phyloP scores from a whole-genome alignment of 2,797 vertebrate species.

The Gephyroberyx darwinii region DNA sequence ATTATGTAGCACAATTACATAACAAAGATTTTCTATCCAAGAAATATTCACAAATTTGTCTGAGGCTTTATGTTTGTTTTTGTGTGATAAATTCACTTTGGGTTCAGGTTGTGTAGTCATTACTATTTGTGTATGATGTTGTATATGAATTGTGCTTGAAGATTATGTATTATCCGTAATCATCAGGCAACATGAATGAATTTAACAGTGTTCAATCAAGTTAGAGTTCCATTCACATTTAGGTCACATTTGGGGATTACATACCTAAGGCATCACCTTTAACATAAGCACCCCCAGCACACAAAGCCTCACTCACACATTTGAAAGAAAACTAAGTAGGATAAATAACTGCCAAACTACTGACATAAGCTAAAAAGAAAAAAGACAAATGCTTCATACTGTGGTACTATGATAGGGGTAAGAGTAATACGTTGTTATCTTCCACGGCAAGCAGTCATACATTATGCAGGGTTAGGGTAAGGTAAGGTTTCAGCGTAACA shows the following conservation, averaged over 20 bases:
- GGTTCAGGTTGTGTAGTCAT: background rate
- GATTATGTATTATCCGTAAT: background rate
- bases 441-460: background rate
- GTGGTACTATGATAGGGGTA: conserved; percentile 12
- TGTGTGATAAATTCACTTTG: background rate
- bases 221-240: background rate
- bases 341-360: conserved; percentile 23
- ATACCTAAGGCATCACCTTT: too few relatives aligned
- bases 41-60: background rate
- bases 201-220: background rate
- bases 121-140: background rate
- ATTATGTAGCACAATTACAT: background rate
- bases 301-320: background rate
- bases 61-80: background rate
- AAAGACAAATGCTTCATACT: background rate
- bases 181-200: background rate
- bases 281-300: background rate
- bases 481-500: conserved; percentile 1
- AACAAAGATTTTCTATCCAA: background rate
- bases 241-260: background rate
- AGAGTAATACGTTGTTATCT: background rate
- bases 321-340: conserved; percentile 12
- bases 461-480: conserved; percentile 22
- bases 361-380: background rate
- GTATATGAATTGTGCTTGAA: too few relatives aligned